phyloP scores from a whole-genome alignment of 1,140 invertebrate species.

The Drosophila littoralis region DNA sequence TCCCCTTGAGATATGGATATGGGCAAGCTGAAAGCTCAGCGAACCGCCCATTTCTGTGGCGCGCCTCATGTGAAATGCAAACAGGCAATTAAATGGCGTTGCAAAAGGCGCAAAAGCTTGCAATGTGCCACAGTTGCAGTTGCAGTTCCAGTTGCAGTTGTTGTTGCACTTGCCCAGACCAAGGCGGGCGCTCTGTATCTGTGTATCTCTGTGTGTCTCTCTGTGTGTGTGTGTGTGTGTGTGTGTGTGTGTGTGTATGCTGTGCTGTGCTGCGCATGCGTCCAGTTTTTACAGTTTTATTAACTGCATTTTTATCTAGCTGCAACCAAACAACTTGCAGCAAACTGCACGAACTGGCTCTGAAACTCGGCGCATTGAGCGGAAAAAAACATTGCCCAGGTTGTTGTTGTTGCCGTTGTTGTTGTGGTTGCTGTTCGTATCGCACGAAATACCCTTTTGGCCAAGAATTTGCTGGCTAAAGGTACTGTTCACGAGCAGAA shows the following conservation, averaged over 20 bases:
- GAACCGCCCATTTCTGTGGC: conserved; percentile 3
- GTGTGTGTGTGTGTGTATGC: conserved; percentile 26
- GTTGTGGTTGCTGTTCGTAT: conserved; percentile 53
- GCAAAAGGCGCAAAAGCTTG: conserved; percentile 56
- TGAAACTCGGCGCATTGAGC: conserved; percentile 59
- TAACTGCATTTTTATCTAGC: conserved; percentile 83
- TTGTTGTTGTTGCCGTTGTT: conserved; percentile 22
- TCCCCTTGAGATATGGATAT: neutral
- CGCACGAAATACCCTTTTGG: conserved; percentile 83
- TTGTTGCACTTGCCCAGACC: conserved; percentile 67
- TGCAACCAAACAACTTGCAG: conserved; percentile 46
- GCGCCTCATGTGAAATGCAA: conserved; percentile 79
- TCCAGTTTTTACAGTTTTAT: conserved; percentile 83
- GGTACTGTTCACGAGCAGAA: conserved; percentile 46
- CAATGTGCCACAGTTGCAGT: conserved; percentile 36
- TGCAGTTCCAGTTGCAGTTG: conserved; percentile 41
- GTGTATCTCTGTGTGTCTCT: conserved; percentile 37
- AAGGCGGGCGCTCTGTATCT: conserved; percentile 24
- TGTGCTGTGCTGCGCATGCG: conserved; percentile 66
- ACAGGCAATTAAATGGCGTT: conserved; percentile 83
- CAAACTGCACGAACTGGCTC: conserved; percentile 80
- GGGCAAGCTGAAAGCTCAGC: neutral
- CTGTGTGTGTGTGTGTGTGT: conserved; percentile 42
- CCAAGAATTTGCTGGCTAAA: conserved; percentile 71
- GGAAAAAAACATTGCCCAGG: conserved; percentile 64